Evolutionary conservation across 1,140 invertebrate species (phyloP).

Genomic region (Drosophila azteca): DNA sequence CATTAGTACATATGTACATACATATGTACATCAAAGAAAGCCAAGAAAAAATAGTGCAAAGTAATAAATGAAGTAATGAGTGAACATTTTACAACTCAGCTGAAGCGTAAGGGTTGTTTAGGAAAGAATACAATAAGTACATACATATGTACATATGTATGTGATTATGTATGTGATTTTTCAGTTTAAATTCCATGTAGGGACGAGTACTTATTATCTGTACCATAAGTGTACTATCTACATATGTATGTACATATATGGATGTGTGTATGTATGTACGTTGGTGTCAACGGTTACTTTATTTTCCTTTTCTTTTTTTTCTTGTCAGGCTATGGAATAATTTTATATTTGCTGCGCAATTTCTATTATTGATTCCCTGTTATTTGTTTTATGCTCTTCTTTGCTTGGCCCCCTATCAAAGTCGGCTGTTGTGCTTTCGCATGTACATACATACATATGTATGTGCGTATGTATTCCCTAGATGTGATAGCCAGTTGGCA

Average conservation of each 20-base stretch:
- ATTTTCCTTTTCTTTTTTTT: conserved; percentile 46
- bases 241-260: not conserved
- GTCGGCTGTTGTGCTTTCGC: conserved; percentile 34
- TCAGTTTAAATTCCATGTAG: not conserved
- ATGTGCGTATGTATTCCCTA: conserved; percentile 12
- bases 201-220: too few species aligned
- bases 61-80: too few species aligned
- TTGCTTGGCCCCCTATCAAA: conserved; percentile 37
- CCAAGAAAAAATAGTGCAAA: too few species aligned
- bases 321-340: conserved; percentile 66
- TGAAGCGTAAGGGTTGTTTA: too few species aligned
- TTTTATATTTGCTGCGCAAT: conserved; percentile 74
- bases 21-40: too few species aligned
- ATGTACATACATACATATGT: conserved; percentile 15
- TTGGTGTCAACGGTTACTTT: conserved; percentile 57
- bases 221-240: too few species aligned
- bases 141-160: too few species aligned
- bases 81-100: too few species aligned
- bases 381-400: conserved; percentile 49
- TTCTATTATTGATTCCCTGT: conserved; percentile 70
- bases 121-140: too few species aligned
- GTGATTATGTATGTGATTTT: too few species aligned
- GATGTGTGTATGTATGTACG: conserved; percentile 31
- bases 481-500: conserved; percentile 20
- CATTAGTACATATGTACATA: too few species aligned